These are phyloP conservation scores for Poeciliopsis presidionis DNA, from an alignment of 2,797 vertebrate species.

Conservation along the genomic window DNA sequence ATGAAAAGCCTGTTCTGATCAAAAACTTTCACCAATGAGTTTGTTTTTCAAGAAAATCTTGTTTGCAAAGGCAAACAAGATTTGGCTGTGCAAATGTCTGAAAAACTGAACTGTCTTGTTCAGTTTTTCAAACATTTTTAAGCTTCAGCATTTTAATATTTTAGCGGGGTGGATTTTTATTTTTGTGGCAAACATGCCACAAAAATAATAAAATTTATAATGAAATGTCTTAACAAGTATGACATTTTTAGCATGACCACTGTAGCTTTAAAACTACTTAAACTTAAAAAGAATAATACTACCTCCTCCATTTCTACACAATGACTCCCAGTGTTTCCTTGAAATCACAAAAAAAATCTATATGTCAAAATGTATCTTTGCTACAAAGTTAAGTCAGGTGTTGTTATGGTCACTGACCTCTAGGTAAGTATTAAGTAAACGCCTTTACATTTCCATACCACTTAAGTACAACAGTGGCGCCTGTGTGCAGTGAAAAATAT, in stretches of 20 bases:
- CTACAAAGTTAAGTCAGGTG: background rate
- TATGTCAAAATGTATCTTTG: background rate
- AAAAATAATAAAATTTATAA: background rate
- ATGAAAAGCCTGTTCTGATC: constrained; percentile 1
- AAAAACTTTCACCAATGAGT: background rate
- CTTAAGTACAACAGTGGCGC: background rate
- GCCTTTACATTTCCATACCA: background rate
- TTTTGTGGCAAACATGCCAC: background rate
- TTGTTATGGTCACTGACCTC: too few relatives aligned
- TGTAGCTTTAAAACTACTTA: background rate
- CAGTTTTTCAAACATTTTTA: background rate
- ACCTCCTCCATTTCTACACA: background rate
- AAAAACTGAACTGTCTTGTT: too few relatives aligned
- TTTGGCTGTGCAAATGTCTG: too few relatives aligned
- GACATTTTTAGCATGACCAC: background rate
- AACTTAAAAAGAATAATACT: background rate
- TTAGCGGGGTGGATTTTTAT: background rate
- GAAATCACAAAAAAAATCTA: background rate
- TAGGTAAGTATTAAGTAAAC: background rate
- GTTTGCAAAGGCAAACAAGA: background rate
- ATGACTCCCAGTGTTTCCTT: background rate
- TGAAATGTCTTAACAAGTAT: background rate
- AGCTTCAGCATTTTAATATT: background rate
- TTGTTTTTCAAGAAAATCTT: background rate
- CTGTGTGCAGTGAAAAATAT: background rate